Percentiles rank a stretch among this genome's conserved stretches.
phyloP scores from a whole-genome alignment of 1,140 invertebrate genomes.

The Apis cerana region DNA sequence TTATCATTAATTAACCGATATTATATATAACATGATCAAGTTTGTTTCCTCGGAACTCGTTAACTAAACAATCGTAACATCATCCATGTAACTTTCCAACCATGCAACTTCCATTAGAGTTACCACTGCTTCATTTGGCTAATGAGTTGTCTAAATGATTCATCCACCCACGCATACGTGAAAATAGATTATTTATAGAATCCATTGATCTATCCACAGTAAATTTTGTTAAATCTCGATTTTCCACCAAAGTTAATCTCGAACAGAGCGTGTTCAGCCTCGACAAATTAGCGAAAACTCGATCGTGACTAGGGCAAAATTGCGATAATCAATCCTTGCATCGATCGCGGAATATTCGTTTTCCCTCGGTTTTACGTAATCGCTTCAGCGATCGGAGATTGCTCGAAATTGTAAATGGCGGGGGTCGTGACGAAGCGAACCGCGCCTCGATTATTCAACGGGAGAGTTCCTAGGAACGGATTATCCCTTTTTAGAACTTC shows the following conservation, averaged over 20 bases:
- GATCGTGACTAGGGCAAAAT: conserved; percentile 5
- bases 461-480: not conserved
- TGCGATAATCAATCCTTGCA: not conserved
- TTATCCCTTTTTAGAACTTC: not conserved
- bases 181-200: conserved; percentile 5
- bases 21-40: not conserved
- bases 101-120: not conserved
- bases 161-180: not conserved
- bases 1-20: not conserved
- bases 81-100: conserved; percentile 1
- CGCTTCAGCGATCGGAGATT: not conserved
- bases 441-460: not conserved
- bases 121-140: not conserved
- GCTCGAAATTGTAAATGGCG: conserved; percentile 8
- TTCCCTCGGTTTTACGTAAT: not conserved
- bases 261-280: not conserved
- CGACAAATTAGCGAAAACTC: not conserved
- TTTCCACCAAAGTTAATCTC: not conserved
- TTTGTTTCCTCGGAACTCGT: not conserved
- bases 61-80: not conserved
- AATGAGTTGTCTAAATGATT: conserved; percentile 1
- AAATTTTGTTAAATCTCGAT: conserved; percentile 7
- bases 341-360: not conserved
- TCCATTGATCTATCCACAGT: too few species aligned
- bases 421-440: not conserved